Percentiles rank a stretch among this genome's conserved stretches.
Conservation (phyloP, 2,888 invertebrate species). For the Hermaeophaga mercurialis region DNA sequence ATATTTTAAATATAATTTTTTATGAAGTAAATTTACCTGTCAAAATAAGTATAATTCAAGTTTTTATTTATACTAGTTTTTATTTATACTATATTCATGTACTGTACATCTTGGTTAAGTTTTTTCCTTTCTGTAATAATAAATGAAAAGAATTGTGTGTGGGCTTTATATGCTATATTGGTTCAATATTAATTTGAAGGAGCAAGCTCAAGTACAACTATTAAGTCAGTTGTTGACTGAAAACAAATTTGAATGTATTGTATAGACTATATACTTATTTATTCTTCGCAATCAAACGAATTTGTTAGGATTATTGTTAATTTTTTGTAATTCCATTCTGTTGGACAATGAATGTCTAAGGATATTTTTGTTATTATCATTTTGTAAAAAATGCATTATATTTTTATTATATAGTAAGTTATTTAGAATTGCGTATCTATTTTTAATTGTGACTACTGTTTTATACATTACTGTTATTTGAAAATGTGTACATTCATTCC, state of each 20-base stretch:
- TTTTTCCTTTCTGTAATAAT: too few relatives aligned
- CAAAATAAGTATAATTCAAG: too few relatives aligned
- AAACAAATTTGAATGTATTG: slow-evolving; percentile 6
- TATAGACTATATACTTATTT: slow-evolving; percentile 7
- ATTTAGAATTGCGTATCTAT: slow-evolving; percentile 13
- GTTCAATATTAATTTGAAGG: too few relatives aligned
- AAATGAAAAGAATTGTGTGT: too few relatives aligned
- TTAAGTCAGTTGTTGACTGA: not conserved
- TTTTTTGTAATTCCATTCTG: slow-evolving; percentile 1
- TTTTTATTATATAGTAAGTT: slow-evolving; percentile 13
- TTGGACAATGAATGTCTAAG: not conserved
- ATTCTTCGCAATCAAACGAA: slow-evolving; percentile 9
- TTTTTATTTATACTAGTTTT: too few relatives aligned
- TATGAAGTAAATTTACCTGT: too few relatives aligned
- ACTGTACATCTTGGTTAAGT: too few relatives aligned
- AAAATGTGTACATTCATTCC: slow-evolving; percentile 12
- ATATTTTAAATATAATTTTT: too few relatives aligned
- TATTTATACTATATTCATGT: too few relatives aligned
- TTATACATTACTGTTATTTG: slow-evolving; percentile 9
- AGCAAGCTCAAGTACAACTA: too few relatives aligned
- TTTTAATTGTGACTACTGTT: slow-evolving; percentile 11
- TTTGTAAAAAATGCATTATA: slow-evolving; percentile 4
- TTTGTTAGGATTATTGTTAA: slow-evolving; percentile 12
- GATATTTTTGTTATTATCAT: not conserved
- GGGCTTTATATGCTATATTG: too few relatives aligned